A percentile compares a stretch with the other conserved stretches of the same genome.
Conservation (phyloP, 2,113 vertebrate species). For the Strix aluco region DNA sequence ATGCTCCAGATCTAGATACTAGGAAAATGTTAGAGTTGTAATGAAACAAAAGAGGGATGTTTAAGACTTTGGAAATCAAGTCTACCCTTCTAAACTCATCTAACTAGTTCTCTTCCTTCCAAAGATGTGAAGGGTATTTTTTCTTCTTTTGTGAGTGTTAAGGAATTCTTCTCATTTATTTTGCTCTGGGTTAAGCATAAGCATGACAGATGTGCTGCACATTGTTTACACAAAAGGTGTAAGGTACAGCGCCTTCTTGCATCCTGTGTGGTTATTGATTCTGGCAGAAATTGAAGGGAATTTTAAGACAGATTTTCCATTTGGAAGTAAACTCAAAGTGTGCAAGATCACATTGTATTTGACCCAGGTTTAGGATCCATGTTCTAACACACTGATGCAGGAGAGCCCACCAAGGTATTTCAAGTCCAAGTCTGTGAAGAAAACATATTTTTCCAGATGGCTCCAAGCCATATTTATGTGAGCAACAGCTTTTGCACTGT, state of each 20-base stretch:
- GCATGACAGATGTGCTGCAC: not conserved
- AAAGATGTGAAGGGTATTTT: not conserved
- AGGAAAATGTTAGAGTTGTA: not conserved
- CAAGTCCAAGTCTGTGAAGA: not conserved
- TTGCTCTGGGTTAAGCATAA: not conserved
- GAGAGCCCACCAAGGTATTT: not conserved
- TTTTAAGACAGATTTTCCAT: constrained; percentile 13
- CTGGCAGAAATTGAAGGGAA: constrained; percentile 36
- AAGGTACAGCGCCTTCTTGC: not conserved
- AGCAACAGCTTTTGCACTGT: not conserved
- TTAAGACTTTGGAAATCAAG: not conserved
- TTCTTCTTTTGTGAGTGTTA: not conserved
- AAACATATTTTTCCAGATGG: not conserved
- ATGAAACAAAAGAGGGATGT: not conserved
- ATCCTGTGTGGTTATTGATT: constrained; percentile 20
- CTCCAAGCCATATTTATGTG: not conserved
- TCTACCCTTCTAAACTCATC: not conserved
- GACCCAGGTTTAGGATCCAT: not conserved
- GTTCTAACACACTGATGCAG: not conserved
- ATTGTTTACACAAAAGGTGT: not conserved
- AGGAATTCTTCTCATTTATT: not conserved
- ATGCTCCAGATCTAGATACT: not conserved
- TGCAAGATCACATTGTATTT: not conserved
- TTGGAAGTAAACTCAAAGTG: not conserved
- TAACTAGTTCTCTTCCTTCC: not conserved